These are phyloP conservation scores for Chrysina gloriosa DNA, from an alignment of 2,888 invertebrate genomes.

Conservation along the genomic window DNA sequence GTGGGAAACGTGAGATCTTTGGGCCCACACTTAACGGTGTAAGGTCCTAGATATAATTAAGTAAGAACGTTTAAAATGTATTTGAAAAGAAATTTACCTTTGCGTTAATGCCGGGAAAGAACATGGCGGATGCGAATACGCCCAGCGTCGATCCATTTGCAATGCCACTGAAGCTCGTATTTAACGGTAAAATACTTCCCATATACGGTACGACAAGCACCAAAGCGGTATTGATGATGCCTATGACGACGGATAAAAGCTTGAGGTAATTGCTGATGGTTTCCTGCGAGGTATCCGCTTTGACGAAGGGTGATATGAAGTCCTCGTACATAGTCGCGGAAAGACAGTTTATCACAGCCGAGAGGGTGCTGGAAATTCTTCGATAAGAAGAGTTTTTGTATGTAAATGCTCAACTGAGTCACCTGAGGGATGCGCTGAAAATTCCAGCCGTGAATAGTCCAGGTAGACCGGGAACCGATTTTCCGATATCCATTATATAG, in stretches of 20 bases:
- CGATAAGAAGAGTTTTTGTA: not conserved
- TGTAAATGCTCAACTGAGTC: not conserved
- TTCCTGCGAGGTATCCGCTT: slow-evolving; percentile 66
- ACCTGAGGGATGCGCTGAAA: slow-evolving; percentile 77
- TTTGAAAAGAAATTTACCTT: slow-evolving; percentile 64
- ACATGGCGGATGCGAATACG: slow-evolving; percentile 73
- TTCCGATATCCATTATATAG: slow-evolving; percentile 76
- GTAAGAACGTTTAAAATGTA: not conserved
- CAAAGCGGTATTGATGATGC: slow-evolving; percentile 80
- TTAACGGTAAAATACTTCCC: slow-evolving; percentile 75
- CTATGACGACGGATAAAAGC: slow-evolving; percentile 65
- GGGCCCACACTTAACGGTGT: no score
- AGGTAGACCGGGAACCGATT: slow-evolving; percentile 74
- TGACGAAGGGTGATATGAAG: slow-evolving; percentile 70
- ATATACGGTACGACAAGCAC: slow-evolving; percentile 73
- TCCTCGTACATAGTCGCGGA: slow-evolving; percentile 76
- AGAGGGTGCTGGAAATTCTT: slow-evolving; percentile 68
- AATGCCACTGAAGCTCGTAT: slow-evolving; percentile 71
- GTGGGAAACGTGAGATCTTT: no score
- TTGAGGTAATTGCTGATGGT: slow-evolving; percentile 72
- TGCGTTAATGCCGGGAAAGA: slow-evolving; percentile 72
- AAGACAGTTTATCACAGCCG: slow-evolving; percentile 72
- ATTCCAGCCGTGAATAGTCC: slow-evolving; percentile 79
- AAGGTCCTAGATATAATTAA: slow-evolving; percentile 65
- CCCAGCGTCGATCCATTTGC: slow-evolving; percentile 74